phyloP scores from a whole-genome alignment of 2,797 vertebrate species.

The Crenuchus spilurus region DNA sequence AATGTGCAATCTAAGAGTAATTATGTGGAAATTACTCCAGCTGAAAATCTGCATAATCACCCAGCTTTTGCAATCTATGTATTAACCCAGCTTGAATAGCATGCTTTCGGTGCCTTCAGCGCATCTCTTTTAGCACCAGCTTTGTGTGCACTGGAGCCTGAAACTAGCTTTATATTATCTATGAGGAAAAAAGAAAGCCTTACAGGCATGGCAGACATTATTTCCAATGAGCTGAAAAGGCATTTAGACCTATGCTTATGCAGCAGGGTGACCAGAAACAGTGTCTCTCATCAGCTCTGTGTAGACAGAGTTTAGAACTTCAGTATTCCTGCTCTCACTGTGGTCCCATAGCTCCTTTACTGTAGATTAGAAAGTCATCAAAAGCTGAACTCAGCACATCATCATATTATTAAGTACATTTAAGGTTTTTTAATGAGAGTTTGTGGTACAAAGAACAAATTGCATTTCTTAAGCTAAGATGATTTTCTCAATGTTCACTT shows the following conservation, averaged over 20 bases:
- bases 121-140: slow-evolving; percentile 42
- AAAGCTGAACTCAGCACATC: slow-evolving; percentile 11
- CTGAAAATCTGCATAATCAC: slow-evolving; percentile 59
- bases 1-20: slow-evolving; percentile 61
- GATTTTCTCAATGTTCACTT: background rate
- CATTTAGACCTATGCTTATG: slow-evolving; percentile 32
- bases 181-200: slow-evolving; percentile 38
- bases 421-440: background rate
- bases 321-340: background rate
- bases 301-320: background rate
- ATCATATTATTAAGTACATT: background rate
- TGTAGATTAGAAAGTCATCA: slow-evolving; percentile 1
- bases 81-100: slow-evolving; percentile 49
- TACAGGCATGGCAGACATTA: slow-evolving; percentile 46
- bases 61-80: slow-evolving; percentile 53
- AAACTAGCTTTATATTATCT: slow-evolving; percentile 60
- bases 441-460: background rate
- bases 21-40: slow-evolving; percentile 57
- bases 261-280: slow-evolving; percentile 14
- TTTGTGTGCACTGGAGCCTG: slow-evolving; percentile 55
- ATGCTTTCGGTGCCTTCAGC: slow-evolving; percentile 17
- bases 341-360: background rate
- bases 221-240: slow-evolving; percentile 46
- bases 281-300: background rate
- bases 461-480: background rate